Base-by-base conservation (phyloP, 2,113 vertebrate genomes). In the Cebidichthys violaceus region DNA sequence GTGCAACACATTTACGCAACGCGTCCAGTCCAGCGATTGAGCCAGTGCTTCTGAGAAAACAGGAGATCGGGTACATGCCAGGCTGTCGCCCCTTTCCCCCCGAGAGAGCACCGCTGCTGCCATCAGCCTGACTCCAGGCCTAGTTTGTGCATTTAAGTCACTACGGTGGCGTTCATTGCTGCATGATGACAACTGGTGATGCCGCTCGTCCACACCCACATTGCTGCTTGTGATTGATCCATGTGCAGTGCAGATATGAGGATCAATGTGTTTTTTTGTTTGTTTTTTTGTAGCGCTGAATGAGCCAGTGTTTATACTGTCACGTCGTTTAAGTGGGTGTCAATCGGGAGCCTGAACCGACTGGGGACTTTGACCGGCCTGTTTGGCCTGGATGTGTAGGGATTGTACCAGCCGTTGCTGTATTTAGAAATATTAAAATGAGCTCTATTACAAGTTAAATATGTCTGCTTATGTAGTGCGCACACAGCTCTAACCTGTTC, bases 181-280 rank as follows among this genome's bases (percentile, higher is more conserved):
- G 37, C 60, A 27, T 60, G 54, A 64, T 87, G 78, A 80, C 80
- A 76, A 67, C 80, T 68, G 72, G 82, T 77, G 84, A 83, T 85
- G 82, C 88, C 74, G 77, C 88, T 86, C 62, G 92, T 92, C 92
- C 91, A 93, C 92, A 92, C 92, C 91, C 91, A 92, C 90, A 77
- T 82, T 15, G 70, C 81, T 69, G 83, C 70, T n/a, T 75, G 81
- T 57, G 88, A 71, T 77, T 67, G 83, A 92, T 92, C 88, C 88
- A 86, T 87, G 90, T 91, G 85, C 82, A 59, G 68, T 70, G 86
- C 86, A 87, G 85, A 84, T 86, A 75, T 85, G 52, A 82, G 57
- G 73, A 71, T 74, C 70, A 75, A 47, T 74, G 57, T 55, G 29
- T 22, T 18, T 17, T 17, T 60, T 4, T 9, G 9, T 3, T 6